Percentiles rank a stretch among this genome's conserved stretches.
Conservation (phyloP, 2,797 vertebrate species). For the Halcyon badia region DNA sequence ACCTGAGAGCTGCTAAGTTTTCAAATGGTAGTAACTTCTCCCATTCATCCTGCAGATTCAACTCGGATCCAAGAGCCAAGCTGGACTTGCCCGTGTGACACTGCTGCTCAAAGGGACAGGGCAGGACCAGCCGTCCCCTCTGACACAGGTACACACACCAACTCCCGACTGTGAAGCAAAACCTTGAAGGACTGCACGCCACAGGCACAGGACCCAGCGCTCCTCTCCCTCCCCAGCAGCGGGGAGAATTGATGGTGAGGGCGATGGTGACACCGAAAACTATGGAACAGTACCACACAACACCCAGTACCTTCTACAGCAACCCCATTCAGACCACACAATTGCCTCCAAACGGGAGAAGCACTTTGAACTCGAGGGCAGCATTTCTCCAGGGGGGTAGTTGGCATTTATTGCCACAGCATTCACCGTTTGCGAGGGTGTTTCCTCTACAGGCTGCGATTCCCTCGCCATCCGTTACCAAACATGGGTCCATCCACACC, state of each 20-base stretch:
- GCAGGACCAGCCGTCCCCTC: not conserved
- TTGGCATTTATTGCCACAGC: not conserved
- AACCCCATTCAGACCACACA: not conserved
- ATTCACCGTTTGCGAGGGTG: not conserved
- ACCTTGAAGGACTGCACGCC: not conserved
- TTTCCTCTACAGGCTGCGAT: not conserved
- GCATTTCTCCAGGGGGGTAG: not conserved
- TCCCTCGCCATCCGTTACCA: not conserved
- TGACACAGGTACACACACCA: accelerated
- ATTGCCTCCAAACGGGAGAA: not conserved
- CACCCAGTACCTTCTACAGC: not conserved
- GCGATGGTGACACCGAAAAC: not conserved
- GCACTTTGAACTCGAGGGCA: not conserved
- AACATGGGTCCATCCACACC: not conserved
- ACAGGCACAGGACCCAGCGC: accelerated
- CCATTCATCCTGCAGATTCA: not conserved
- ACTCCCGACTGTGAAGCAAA: not conserved
- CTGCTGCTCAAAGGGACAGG: not conserved
- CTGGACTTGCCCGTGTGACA: not conserved
- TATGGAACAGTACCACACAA: not conserved
- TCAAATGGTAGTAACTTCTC: not conserved
- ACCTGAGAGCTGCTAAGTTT: not conserved
- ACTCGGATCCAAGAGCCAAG: not conserved
- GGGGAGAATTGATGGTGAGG: not conserved
- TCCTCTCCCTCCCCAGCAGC: not conserved